Base-by-base conservation (phyloP, 2,888 invertebrate genomes). In the Drosophila emarginata region DNA sequence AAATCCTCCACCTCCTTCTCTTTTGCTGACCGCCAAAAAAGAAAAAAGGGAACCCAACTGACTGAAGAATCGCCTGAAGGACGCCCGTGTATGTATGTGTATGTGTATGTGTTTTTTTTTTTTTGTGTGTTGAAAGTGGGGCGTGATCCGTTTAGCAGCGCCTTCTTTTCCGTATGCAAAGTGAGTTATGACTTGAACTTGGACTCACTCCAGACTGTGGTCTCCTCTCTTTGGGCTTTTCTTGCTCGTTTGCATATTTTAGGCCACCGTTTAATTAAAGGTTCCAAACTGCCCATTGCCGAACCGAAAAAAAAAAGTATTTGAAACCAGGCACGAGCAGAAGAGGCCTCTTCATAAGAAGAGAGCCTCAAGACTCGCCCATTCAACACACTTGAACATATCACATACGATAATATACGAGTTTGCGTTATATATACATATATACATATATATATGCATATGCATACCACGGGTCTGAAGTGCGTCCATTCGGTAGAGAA, bases 211-310 rank as follows among this genome's bases (percentile, higher is more conserved):
- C 75, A 50, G 39, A 37, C 39, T 60, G 28, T 12, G 32, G 28
- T 58, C 23, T 18, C 11, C 53, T 23, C 40, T 56, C 59, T 61
- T 21, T 45, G 45, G 45, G 45, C 45, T 45, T 45, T 45, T 45
- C 45, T 45, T 45, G 45, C 90, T 89, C 79, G 84, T 91, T 91
- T 91, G 91, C 91, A 91, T 91, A 91, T 91, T 91, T 91, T 89
- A 90, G 90, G 91, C 91, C 91, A 91, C 91, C 82, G 91, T 91
- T 91, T 91, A 91, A 91, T 91, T 91, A 91, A 90, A 89, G 90
- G 90, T 85, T 85, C 82, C 89, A 87, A 85, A 84, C 51, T 61
- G 39, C 32, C 32, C 32, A 32, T 32, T 32, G 32, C 32, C 32
- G 9, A 32, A 36, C 61, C 65, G 73, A 81, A 45, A 45, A 21